A percentile compares a stretch with the other conserved stretches of the same genome.
These are phyloP conservation scores for Rhaphigaster nebulosa DNA, from an alignment of 2,888 invertebrate genomes.

Conservation along the genomic window DNA sequence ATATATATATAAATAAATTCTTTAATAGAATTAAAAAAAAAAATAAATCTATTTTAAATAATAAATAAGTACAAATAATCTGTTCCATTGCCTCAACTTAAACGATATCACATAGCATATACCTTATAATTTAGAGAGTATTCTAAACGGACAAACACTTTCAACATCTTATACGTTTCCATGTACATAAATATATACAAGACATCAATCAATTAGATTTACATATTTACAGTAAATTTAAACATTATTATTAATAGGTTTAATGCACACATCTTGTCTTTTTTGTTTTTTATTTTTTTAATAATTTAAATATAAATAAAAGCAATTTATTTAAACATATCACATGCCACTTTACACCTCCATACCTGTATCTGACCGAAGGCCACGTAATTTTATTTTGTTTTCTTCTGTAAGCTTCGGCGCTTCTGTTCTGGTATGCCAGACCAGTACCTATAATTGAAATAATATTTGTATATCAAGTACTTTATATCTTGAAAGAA, in stretches of 20 bases:
- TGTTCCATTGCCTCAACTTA: conserved; percentile 21
- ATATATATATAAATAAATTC: neutral
- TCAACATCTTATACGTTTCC: neutral
- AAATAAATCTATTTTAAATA: too few species aligned
- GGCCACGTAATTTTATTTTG: conserved; percentile 72
- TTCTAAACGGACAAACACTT: conserved; percentile 20
- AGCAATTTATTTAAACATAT: conserved; percentile 24
- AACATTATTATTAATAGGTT: neutral
- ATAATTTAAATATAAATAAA: conserved; percentile 43
- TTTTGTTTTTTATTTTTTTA: neutral
- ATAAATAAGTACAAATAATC: conserved; percentile 35
- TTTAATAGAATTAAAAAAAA: neutral
- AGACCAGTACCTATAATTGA: conserved; percentile 84
- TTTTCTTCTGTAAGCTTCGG: conserved; percentile 82
- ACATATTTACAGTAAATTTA: conserved; percentile 23
- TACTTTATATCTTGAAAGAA: conserved; percentile 61
- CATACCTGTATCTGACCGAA: conserved; percentile 74
- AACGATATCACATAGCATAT: neutral
- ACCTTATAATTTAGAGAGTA: neutral
- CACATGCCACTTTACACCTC: conserved; percentile 71
- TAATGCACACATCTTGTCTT: neutral
- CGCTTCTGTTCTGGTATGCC: conserved; percentile 97
- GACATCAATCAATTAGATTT: conserved; percentile 36
- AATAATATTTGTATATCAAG: conserved; percentile 66
- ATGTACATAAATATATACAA: conserved; percentile 38